Conservation (phyloP, 2,888 invertebrate genomes). For the Apotomis betuletana region DNA sequence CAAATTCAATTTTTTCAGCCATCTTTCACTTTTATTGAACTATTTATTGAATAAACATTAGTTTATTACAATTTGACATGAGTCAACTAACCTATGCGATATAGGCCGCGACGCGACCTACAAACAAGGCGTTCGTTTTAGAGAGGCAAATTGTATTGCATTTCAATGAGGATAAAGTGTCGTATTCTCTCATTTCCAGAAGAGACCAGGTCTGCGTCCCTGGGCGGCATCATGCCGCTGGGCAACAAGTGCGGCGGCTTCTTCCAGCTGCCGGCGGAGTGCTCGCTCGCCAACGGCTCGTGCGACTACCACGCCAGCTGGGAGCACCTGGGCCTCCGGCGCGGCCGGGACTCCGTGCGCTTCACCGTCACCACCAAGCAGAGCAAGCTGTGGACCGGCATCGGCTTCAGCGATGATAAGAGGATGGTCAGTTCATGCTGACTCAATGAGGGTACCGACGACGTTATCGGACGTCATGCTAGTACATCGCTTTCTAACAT, state of each 20-base stretch:
- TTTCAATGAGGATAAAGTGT: too few relatives aligned
- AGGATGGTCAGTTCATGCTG: conserved; percentile 86
- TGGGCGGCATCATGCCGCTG: conserved; percentile 68
- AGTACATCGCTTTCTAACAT: too few relatives aligned
- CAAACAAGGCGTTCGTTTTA: too few relatives aligned
- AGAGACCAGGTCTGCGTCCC: conserved; percentile 73
- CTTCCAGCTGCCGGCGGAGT: conserved; percentile 89
- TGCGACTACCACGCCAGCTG: conserved; percentile 93
- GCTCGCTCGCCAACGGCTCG: conserved; percentile 83
- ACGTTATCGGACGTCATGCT: too few relatives aligned
- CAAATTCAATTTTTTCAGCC: too few relatives aligned
- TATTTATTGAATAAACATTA: too few relatives aligned
- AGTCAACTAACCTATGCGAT: too few relatives aligned
- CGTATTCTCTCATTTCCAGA: conserved; percentile 55
- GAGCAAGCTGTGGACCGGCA: conserved; percentile 94
- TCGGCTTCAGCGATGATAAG: conserved; percentile 92
- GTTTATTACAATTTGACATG: too few relatives aligned
- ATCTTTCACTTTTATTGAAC: too few relatives aligned
- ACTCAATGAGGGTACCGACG: too few relatives aligned
- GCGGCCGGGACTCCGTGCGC: conserved; percentile 88
- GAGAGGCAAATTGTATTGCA: too few relatives aligned
- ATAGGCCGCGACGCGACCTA: too few relatives aligned
- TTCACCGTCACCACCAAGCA: conserved; percentile 92
- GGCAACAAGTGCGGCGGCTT: conserved; percentile 88
- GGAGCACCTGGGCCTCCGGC: conserved; percentile 87